phyloP scores from a whole-genome alignment of 2,888 invertebrate genomes.

The Therioaphis trifolii region DNA sequence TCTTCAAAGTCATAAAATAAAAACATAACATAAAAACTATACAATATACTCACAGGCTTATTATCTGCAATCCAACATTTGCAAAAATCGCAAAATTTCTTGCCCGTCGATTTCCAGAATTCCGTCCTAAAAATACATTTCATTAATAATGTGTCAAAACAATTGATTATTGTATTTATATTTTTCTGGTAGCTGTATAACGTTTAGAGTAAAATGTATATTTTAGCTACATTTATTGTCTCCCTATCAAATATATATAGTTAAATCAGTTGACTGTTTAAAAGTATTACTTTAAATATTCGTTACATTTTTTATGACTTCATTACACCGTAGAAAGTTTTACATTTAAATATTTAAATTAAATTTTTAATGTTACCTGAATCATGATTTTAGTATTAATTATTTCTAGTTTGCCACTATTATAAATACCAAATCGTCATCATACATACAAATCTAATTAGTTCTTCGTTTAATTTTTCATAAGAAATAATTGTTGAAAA shows the following conservation, averaged over 20 bases:
- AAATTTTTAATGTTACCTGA: not conserved
- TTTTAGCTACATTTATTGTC: no score
- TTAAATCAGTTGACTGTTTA: not conserved
- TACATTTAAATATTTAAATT: conserved; percentile 8
- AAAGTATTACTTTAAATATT: not conserved
- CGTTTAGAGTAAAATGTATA: no score
- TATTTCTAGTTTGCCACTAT: no score
- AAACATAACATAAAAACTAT: no score
- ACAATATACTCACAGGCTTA: conserved; percentile 79
- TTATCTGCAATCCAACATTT: conserved; percentile 99
- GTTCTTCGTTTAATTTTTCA: no score
- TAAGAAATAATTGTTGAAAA: no score
- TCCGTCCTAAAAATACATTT: conserved; percentile 79
- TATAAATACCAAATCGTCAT: no score
- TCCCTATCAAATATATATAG: not conserved
- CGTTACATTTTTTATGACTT: conserved; percentile 8
- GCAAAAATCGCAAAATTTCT: conserved; percentile 97
- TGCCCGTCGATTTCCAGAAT: conserved; percentile 95
- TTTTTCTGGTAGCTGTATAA: no score
- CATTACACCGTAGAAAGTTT: not conserved
- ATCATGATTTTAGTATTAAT: not conserved
- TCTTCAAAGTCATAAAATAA: no score
- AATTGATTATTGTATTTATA: no score
- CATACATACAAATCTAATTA: no score
- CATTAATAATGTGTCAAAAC: conserved; percentile 4